A percentile compares a stretch with the other conserved stretches of the same genome.
Evolutionary conservation across 2,113 vertebrate species (phyloP).

Genomic region (Myiozetetes cayanensis): DNA sequence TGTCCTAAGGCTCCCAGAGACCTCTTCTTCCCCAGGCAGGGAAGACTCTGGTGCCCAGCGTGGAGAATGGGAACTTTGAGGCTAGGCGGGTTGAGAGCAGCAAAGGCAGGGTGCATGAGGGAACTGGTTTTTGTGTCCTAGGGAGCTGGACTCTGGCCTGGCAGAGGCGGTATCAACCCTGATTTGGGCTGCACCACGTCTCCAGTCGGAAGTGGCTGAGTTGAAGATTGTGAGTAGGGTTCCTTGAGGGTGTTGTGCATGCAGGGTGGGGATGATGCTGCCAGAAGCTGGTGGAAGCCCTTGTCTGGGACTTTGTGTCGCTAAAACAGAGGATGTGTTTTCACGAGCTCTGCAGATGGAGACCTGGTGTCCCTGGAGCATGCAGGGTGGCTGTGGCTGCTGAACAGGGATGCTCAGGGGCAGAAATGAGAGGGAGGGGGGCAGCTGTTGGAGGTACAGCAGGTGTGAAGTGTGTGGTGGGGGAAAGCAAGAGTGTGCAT

Average conservation of each 20-base stretch:
- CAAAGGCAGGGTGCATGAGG: not conserved
- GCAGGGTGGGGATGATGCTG: not conserved
- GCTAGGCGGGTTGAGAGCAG: not conserved
- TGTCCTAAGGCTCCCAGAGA: not conserved
- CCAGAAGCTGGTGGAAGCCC: not conserved
- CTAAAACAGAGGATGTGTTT: not conserved
- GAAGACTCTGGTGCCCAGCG: not conserved
- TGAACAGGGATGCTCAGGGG: not conserved
- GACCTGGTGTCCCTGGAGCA: not conserved
- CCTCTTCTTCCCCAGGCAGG: not conserved
- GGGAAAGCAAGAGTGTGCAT: not conserved
- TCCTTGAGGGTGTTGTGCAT: rapidly evolving
- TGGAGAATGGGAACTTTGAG: not conserved
- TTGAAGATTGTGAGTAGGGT: conserved; percentile 88
- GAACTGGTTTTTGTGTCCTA: conserved; percentile 44
- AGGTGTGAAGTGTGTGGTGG: not conserved
- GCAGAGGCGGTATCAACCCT: conserved; percentile 95
- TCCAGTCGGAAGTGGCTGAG: conserved; percentile 91
- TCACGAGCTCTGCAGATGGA: not conserved
- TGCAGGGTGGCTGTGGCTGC: not conserved
- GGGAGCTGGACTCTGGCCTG: conserved; percentile 93
- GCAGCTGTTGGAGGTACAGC: not conserved
- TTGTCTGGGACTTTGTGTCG: not conserved
- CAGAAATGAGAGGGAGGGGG: not conserved
- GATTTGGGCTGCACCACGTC: conserved; percentile 95